These are phyloP conservation scores for Mirza zaza DNA, from an alignment of 2,113 vertebrate species.

Conservation along the genomic window DNA sequence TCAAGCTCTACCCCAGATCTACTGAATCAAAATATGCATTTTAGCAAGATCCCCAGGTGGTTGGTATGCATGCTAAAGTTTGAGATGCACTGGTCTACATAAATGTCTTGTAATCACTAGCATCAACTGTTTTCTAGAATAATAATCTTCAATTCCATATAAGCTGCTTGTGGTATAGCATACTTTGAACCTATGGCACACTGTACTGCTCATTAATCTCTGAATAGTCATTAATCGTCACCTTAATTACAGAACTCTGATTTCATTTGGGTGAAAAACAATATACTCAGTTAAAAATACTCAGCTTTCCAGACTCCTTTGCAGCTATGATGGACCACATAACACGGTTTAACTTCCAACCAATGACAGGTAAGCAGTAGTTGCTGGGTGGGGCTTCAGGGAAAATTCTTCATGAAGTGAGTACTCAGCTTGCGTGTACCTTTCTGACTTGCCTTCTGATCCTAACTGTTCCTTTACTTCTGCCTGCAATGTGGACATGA, in stretches of 20 bases:
- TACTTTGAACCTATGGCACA: background rate
- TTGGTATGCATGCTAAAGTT: background rate
- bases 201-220: background rate
- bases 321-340: background rate
- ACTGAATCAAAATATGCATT: background rate
- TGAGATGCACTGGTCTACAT: background rate
- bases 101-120: background rate
- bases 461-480: background rate
- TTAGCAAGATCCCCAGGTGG: background rate
- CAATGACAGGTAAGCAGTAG: background rate
- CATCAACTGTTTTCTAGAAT: background rate
- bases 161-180: background rate
- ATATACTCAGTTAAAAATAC: background rate
- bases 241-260: background rate
- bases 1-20: background rate
- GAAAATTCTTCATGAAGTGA: background rate
- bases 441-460: background rate
- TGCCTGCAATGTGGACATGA: background rate
- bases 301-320: background rate
- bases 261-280: background rate
- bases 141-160: background rate
- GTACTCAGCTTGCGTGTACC: background rate
- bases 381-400: background rate
- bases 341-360: background rate
- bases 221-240: background rate